These are phyloP conservation scores for Watsonalla binaria DNA, from an alignment of 2,888 invertebrate species.

Conservation along the genomic window DNA sequence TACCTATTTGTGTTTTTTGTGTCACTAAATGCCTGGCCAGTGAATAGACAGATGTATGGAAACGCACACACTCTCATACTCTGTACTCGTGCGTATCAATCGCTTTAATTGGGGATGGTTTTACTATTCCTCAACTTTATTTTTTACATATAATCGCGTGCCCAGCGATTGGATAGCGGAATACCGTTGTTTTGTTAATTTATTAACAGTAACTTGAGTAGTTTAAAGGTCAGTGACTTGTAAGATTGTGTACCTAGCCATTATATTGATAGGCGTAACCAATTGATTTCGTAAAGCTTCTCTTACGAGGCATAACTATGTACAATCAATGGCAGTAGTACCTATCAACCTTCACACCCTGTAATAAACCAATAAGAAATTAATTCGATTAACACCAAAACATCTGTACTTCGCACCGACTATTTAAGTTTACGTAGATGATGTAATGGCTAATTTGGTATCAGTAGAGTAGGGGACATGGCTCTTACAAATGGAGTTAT, in stretches of 20 bases:
- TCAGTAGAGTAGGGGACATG: too few species aligned
- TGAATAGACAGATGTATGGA: too few species aligned
- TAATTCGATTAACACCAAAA: not conserved
- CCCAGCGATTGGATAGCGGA: constrained; percentile 31
- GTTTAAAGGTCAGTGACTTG: constrained; percentile 52
- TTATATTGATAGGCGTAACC: constrained; percentile 48
- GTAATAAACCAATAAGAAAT: not conserved
- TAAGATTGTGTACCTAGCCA: constrained; percentile 32
- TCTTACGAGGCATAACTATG: constrained; percentile 13
- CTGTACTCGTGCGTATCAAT: not conserved
- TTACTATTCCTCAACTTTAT: constrained; percentile 10
- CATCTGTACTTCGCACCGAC: not conserved
- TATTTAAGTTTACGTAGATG: too few species aligned
- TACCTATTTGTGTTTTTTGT: too few species aligned
- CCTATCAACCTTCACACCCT: not conserved
- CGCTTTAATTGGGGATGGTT: constrained; percentile 12
- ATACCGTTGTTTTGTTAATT: constrained; percentile 66
- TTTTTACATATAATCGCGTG: constrained; percentile 30
- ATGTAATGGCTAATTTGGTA: too few species aligned
- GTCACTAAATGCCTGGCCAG: too few species aligned
- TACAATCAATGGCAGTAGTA: not conserved
- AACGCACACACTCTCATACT: too few species aligned
- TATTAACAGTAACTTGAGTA: constrained; percentile 60
- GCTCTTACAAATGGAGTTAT: too few species aligned
- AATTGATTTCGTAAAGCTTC: constrained; percentile 27